These are phyloP conservation scores for Phyto melanocephala DNA, from an alignment of 2,888 invertebrate species.

Conservation along the genomic window DNA sequence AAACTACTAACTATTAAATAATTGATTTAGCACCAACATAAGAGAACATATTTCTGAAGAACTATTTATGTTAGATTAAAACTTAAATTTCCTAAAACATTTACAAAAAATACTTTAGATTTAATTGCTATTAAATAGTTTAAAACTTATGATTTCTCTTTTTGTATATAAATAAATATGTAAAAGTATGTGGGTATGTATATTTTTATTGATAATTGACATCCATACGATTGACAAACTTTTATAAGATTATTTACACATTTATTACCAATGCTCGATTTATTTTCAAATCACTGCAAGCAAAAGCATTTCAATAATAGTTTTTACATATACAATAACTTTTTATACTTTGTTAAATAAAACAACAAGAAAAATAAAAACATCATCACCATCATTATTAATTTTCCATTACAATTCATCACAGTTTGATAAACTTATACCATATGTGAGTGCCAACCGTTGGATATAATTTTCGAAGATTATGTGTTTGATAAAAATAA, in stretches of 20 bases:
- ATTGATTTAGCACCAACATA: constrained; percentile 46
- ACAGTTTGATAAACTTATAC: constrained; percentile 51
- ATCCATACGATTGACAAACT: constrained; percentile 45
- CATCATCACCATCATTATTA: constrained; percentile 31
- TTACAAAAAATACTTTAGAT: constrained; percentile 8
- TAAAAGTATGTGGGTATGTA: neutral
- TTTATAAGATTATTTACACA: constrained; percentile 46
- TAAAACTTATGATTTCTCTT: constrained; percentile 1
- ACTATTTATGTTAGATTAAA: constrained; percentile 1
- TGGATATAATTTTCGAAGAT: constrained; percentile 42
- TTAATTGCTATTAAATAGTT: neutral
- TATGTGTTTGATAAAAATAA: constrained; percentile 46
- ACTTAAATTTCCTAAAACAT: constrained; percentile 6
- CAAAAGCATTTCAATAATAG: neutral
- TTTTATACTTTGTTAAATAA: neutral
- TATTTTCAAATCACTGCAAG: constrained; percentile 7
- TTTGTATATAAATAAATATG: constrained; percentile 23
- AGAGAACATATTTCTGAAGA: constrained; percentile 7
- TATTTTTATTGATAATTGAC: constrained; percentile 20
- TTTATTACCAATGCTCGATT: neutral
- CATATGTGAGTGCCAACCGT: constrained; percentile 36
- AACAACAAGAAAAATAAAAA: neutral
- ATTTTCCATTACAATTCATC: constrained; percentile 33
- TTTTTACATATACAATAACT: neutral
- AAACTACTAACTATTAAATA: neutral